Evolutionary conservation across 92 coral and sea anemone species (phyloP).

Genomic region (Siderastrea siderea): DNA sequence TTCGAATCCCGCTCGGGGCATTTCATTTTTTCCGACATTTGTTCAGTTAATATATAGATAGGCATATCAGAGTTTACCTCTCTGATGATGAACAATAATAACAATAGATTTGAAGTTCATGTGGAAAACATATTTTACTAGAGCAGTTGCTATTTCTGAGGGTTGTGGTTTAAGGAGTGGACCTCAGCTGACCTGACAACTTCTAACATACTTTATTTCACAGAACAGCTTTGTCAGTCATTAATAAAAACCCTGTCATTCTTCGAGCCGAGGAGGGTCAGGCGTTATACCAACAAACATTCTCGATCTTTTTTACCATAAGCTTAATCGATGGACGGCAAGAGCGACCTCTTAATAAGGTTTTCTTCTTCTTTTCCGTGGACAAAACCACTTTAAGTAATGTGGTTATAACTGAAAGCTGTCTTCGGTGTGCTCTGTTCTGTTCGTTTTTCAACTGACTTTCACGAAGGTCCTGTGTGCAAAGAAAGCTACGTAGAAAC

Average conservation of each 20-base stretch:
- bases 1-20: too few species aligned
- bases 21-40: too few species aligned
- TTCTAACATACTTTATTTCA: not conserved
- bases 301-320: not conserved
- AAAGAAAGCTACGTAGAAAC: not conserved
- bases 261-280: not conserved
- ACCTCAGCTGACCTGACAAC: not conserved
- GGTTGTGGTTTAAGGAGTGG: not conserved
- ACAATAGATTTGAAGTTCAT: not conserved
- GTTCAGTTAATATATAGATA: too few species aligned
- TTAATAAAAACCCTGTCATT: not conserved
- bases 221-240: not conserved
- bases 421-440: too few species aligned
- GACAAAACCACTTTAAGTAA: too few species aligned
- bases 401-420: too few species aligned
- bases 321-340: too few species aligned
- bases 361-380: too few species aligned
- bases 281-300: not conserved
- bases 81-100: too few species aligned
- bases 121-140: not conserved
- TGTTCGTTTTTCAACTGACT: too few species aligned
- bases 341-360: too few species aligned
- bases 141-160: not conserved
- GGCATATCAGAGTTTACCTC: too few species aligned
- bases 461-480: not conserved